These are phyloP conservation scores for Palloptera scutellata DNA, from an alignment of 2,888 invertebrate species.

Conservation along the genomic window DNA sequence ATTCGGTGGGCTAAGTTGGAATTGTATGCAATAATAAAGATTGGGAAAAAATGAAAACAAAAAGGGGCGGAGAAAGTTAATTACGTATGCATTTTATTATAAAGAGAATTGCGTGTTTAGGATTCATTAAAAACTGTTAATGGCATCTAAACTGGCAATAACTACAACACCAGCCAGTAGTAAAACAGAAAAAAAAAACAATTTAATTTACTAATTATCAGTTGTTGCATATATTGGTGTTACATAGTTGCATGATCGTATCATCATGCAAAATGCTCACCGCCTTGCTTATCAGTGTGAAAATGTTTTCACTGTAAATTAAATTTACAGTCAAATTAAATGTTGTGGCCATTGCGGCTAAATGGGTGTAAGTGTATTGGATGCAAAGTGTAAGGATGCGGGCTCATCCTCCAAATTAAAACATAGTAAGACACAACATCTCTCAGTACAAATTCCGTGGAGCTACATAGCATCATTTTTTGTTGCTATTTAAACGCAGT, in stretches of 20 bases:
- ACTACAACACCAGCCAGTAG: constrained; percentile 22
- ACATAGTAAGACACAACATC: neutral
- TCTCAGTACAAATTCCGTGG: neutral
- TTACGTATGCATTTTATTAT: constrained; percentile 43
- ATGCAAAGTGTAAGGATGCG: neutral
- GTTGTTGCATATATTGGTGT: constrained; percentile 27
- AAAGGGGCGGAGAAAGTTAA: neutral
- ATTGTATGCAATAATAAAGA: no score
- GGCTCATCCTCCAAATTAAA: constrained; percentile 1
- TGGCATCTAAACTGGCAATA: constrained; percentile 47
- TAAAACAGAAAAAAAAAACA: constrained; percentile 11
- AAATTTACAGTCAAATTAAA: constrained; percentile 21
- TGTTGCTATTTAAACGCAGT: neutral
- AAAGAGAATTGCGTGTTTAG: constrained; percentile 60
- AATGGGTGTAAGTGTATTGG: neutral
- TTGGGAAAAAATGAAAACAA: no score
- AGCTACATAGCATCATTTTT: neutral
- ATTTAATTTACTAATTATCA: constrained; percentile 32
- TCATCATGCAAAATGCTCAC: neutral
- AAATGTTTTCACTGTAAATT: constrained; percentile 25
- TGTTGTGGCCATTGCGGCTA: constrained; percentile 9
- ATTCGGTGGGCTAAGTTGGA: no score
- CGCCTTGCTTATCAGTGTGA: neutral
- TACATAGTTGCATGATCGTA: constrained; percentile 1
- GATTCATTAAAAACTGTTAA: constrained; percentile 59